Evolutionary conservation across 2,113 vertebrate genomes (phyloP).

Genomic region (Colinus virginianus): DNA sequence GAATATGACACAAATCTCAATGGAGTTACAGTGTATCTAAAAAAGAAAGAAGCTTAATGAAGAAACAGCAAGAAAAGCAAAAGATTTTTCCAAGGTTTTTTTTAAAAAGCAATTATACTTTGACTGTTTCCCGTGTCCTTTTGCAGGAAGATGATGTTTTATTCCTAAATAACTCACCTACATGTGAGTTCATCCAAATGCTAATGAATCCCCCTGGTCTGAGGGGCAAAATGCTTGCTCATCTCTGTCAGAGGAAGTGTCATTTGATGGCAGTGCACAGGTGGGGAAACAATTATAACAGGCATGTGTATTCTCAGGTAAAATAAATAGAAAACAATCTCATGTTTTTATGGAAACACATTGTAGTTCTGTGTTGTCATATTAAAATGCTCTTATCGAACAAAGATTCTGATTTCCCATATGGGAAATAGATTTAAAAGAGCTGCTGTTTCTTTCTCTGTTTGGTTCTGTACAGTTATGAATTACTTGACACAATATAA

Average conservation of each 20-base stretch:
- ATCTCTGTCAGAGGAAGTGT: neutral
- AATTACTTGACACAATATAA: neutral
- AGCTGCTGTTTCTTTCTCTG: neutral
- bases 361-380: neutral
- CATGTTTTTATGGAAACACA: neutral
- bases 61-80: neutral
- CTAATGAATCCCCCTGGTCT: neutral
- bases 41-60: neutral
- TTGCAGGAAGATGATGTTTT: neutral
- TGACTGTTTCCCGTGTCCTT: neutral
- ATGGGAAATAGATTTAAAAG: neutral
- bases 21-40: neutral
- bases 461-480: neutral
- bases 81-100: neutral
- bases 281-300: fast-evolving
- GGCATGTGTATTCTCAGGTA: neutral
- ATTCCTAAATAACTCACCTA: neutral
- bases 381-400: neutral
- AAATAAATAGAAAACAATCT: neutral
- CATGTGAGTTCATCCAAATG: neutral
- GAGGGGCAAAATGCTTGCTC: neutral
- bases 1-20: neutral
- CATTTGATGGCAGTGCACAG: neutral
- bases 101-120: neutral
- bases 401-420: neutral